phyloP scores from a whole-genome alignment of 1,140 invertebrate genomes.

The Drosophila yakuba region DNA sequence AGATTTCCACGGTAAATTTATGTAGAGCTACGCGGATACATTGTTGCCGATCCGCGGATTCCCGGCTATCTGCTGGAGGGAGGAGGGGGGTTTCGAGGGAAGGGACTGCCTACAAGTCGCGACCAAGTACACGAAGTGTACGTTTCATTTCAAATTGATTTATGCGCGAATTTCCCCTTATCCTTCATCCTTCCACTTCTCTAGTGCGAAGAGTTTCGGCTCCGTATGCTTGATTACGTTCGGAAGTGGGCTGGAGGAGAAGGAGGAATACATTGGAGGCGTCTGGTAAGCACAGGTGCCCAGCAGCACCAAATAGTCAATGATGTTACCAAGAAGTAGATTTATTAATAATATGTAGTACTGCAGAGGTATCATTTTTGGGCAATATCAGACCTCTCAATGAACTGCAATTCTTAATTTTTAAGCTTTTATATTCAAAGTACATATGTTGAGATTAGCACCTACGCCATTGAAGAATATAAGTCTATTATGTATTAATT shows the following conservation, averaged over 20 bases:
- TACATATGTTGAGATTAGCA: too few species aligned
- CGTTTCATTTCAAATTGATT: conserved; percentile 82
- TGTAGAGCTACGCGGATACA: conserved; percentile 74
- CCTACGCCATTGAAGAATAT: background rate
- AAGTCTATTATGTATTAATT: too few species aligned
- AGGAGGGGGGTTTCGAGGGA: background rate
- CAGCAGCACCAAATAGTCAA: conserved; percentile 9
- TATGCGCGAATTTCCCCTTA: conserved; percentile 44
- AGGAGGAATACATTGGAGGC: background rate
- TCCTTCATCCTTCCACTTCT: background rate
- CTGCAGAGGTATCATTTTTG: background rate
- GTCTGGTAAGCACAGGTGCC: conserved; percentile 26
- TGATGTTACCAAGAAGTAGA: conserved; percentile 6
- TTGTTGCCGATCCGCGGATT: conserved; percentile 52
- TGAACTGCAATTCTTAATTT: too few species aligned
- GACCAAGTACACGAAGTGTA: conserved; percentile 73
- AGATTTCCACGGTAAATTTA: conserved; percentile 76
- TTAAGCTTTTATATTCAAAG: too few species aligned
- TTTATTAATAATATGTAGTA: background rate
- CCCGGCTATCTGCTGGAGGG: conserved; percentile 2
- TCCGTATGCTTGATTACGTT: conserved; percentile 61
- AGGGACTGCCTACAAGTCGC: conserved; percentile 33
- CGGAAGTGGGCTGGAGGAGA: conserved; percentile 30
- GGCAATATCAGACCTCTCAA: too few species aligned
- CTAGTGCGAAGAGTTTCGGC: conserved; percentile 6